Evolutionary conservation across 2,888 invertebrate species (phyloP).

Genomic region (Artemia sp.): DNA sequence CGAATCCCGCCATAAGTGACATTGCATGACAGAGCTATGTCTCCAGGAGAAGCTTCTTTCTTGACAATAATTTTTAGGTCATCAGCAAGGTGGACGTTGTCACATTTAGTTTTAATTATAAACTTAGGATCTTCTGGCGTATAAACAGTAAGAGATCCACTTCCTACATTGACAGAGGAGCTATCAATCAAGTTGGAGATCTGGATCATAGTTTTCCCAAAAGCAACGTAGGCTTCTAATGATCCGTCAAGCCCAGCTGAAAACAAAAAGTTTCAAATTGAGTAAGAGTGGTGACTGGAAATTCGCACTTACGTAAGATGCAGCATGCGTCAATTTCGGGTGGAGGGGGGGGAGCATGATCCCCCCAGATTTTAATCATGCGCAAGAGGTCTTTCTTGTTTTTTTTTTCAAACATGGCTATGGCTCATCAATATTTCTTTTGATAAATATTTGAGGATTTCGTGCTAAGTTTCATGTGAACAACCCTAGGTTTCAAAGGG

Average conservation of each 20-base stretch:
- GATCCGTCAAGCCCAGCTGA: slow-evolving; percentile 22
- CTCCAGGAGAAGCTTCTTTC: neutral
- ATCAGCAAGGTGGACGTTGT: slow-evolving; percentile 15
- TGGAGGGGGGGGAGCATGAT: no score
- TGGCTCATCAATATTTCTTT: no score
- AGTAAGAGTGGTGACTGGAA: no score
- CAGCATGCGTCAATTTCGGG: no score
- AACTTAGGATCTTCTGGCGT: slow-evolving; percentile 17
- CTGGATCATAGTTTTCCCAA: slow-evolving; percentile 19
- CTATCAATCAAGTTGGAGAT: slow-evolving; percentile 18
- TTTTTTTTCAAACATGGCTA: no score
- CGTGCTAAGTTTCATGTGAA: no score
- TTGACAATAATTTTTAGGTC: neutral
- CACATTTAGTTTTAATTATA: slow-evolving; percentile 16
- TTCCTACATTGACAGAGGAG: slow-evolving; percentile 16
- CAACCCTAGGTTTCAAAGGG: no score
- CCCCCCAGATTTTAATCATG: no score
- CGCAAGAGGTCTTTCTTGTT: no score
- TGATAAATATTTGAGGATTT: no score
- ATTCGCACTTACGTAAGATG: no score
- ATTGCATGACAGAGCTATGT: neutral
- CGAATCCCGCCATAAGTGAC: slow-evolving; percentile 15
- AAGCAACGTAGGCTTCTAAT: slow-evolving; percentile 19
- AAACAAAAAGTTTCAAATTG: neutral
- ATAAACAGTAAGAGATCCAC: slow-evolving; percentile 18